Evolutionary conservation across 2,797 vertebrate genomes (phyloP).

Genomic region (Pelochelys cantorii): DNA sequence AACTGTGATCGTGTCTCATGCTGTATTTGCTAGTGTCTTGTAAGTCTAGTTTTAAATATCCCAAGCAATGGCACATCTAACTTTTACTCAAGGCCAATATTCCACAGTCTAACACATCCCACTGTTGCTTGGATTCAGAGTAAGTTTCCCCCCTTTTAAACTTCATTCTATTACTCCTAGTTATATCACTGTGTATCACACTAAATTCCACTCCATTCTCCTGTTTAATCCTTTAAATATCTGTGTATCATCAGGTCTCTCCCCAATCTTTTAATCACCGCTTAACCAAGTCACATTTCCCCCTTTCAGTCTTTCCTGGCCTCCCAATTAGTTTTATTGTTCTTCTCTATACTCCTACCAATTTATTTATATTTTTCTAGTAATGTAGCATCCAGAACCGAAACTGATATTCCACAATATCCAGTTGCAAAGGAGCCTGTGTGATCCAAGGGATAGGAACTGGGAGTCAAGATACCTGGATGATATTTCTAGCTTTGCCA

Average conservation of each 20-base stretch:
- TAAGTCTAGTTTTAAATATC: background rate
- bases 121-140: background rate
- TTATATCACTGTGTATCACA: background rate
- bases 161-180: background rate
- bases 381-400: accelerated
- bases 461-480: accelerated
- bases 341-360: background rate
- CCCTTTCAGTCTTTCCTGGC: background rate
- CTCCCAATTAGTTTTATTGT: background rate
- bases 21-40: background rate
- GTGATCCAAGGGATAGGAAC: background rate
- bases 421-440: accelerated
- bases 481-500: background rate
- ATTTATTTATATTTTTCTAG: background rate
- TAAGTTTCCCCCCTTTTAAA: no score
- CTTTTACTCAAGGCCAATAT: background rate
- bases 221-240: background rate
- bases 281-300: background rate
- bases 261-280: background rate
- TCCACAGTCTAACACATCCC: background rate
- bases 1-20: background rate
- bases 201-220: background rate
- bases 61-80: background rate
- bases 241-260: background rate
- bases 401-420: accelerated